Conservation (phyloP, 2,888 invertebrate species). For the Perithous albicinctus region DNA sequence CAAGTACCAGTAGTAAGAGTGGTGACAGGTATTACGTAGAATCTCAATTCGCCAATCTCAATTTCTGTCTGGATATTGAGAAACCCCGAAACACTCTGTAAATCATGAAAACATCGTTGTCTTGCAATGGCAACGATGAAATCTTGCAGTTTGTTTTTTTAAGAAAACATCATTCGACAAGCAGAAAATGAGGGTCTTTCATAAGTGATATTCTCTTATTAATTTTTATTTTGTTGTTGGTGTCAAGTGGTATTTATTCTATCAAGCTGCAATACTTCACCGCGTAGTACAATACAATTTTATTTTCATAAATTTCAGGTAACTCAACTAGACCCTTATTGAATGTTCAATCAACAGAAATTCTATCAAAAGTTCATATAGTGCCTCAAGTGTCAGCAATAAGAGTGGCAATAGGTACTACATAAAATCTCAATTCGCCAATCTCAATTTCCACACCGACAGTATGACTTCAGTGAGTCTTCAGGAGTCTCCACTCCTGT, state of each 20-base stretch:
- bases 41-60: constrained; percentile 16
- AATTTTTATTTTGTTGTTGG: too few species aligned
- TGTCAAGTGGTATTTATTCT: too few species aligned
- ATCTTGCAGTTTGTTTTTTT: too few species aligned
- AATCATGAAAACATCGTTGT: too few species aligned
- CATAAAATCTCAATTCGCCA: not conserved
- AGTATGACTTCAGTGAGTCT: not conserved
- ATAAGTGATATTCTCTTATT: too few species aligned
- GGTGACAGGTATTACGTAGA: not conserved
- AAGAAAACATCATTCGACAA: too few species aligned
- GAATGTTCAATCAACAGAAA: not conserved
- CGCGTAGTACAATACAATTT: too few species aligned
- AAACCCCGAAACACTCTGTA: constrained; percentile 41
- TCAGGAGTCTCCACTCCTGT: constrained; percentile 47
- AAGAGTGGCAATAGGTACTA: not conserved
- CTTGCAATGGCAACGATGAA: too few species aligned
- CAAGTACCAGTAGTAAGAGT: not conserved
- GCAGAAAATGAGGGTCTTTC: too few species aligned
- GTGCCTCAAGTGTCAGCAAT: not conserved
- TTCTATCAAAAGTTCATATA: not conserved
- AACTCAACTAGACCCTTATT: too few species aligned
- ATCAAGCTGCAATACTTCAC: too few species aligned
- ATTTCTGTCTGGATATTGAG: constrained; percentile 48
- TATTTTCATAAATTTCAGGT: too few species aligned
- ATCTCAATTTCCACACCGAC: not conserved